Base-by-base conservation (phyloP, 2,888 invertebrate species). In the Mellilla xanthometata region DNA sequence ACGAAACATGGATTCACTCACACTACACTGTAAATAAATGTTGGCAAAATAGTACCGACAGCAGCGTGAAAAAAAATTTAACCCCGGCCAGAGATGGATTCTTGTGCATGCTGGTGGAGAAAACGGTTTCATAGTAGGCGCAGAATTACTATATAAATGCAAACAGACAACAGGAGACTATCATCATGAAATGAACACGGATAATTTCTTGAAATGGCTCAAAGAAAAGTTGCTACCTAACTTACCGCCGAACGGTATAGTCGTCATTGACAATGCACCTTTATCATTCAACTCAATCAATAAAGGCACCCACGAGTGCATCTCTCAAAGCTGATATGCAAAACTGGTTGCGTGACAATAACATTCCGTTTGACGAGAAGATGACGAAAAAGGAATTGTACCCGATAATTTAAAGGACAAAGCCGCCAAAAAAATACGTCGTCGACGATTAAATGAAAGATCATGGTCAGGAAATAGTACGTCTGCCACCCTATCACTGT, bases 191-290 rank as follows among this genome's bases (percentile, higher is more conserved):
- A 58, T 56, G 52, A 35, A 58, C 19, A 41, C 40, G 28, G 28
- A 44, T 7, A 54, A 56, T 36, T 56, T 56, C 33, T n/a, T 30
- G 7, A 60, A 59, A 39, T 58, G 54, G 58, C 29, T 59, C 0
- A 40, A 40, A 4, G 58, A 62, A 51, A 60, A 60, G 12, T 24
- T 59, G 2, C 12, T 60, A 22, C 56, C 60, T n/a, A 62, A 62
- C 35, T 50, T 58, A 23, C 57, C 54, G 11, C 52, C 52, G 10
- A 54, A 52, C 10, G 34, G 54, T 2, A 48, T 58, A 7, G 47
- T 58, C 8, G 54, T 57, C 5, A 48, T 58, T 6, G 54, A 60
- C 22, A 58, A 56, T 32, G 53, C 53, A 7, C 52, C 51, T n/a
- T 22, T 58, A 60, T 10, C 53, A 57, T 27, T 41, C 47, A 1